Evolutionary conservation across 2,113 vertebrate genomes (phyloP).

Genomic region (Neotoma lepida): DNA sequence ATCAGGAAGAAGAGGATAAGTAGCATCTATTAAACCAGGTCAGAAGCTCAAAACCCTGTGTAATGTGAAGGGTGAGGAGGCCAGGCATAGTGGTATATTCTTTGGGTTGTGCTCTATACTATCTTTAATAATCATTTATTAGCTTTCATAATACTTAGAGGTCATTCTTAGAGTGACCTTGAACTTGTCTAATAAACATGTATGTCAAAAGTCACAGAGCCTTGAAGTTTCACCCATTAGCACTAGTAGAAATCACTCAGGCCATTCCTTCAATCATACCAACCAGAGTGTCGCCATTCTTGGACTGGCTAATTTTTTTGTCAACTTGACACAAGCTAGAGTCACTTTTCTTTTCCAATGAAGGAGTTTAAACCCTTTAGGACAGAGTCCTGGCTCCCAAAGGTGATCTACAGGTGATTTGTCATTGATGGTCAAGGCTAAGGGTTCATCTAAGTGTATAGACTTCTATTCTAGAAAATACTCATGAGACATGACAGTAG

Average conservation of each 20-base stretch:
- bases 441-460: neutral
- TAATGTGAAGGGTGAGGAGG: too few relatives aligned
- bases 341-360: neutral
- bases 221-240: neutral
- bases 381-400: neutral
- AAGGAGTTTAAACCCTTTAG: neutral
- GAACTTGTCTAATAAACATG: neutral
- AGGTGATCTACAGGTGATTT: slow-evolving; percentile 7
- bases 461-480: neutral
- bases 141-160: neutral
- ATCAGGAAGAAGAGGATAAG: neutral
- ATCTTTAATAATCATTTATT: neutral
- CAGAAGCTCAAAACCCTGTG: neutral
- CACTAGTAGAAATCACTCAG: slow-evolving; percentile 20
- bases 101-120: neutral
- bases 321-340: neutral
- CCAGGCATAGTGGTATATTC: neutral
- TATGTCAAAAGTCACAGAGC: neutral
- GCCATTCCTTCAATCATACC: neutral
- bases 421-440: neutral
- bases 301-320: neutral
- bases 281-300: neutral
- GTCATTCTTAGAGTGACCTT: neutral
- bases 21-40: neutral
- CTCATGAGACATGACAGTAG: neutral